Evolutionary conservation across 1,140 invertebrate genomes (phyloP), one percentile per base, ranked within the genome.

Genomic region (Drosophila aff.): DNA sequence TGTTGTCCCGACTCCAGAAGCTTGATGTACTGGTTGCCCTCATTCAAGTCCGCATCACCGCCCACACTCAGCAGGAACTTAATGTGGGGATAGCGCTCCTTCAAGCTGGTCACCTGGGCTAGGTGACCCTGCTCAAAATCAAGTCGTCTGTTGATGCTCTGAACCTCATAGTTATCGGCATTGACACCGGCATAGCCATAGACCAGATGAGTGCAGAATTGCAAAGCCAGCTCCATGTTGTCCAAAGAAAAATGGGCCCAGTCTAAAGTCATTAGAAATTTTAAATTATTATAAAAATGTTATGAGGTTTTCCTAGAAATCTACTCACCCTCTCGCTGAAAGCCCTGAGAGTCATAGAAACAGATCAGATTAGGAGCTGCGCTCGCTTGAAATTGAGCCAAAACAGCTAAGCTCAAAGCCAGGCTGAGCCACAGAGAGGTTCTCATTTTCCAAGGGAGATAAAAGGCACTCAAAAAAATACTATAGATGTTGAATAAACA

Each of bases 141-240:
- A n/a, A 97, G 87, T 61, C 94, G 94, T 55, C 95, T 95, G 82
- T 97, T 95, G n/a, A 96, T 91, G 1, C 96, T 95, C 6, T 95
- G 93, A 63, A 96, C 92, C 86, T 96, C 96, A 86, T 94, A 95
- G 36, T 94, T 96, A 10, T 96, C 95, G 9, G 95, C 92, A 77
- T 96, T 95, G 21, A 99, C 95, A 13, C 92, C 96, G 23, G 97
- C 96, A 91, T 96, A 98, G 60, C 97, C 97, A 82, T 98, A 98
- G 28, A 98, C 94, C 52, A 98, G 91, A 93, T 98, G 97, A 0
- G 97, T 97, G 93, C 97, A 98, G 82, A 96, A 95, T 15, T 95
- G 94, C 15, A 97, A 91, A 0, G 96, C 96, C 10, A 95, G 94
- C 66, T 96, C 95, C 66, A 98, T 89, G 81, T 98, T 96, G 4